A percentile compares a stretch with the other conserved stretches of the same genome.
These are phyloP conservation scores for Ecdyonurus torrentis DNA, from an alignment of 2,888 invertebrate genomes.

Conservation along the genomic window DNA sequence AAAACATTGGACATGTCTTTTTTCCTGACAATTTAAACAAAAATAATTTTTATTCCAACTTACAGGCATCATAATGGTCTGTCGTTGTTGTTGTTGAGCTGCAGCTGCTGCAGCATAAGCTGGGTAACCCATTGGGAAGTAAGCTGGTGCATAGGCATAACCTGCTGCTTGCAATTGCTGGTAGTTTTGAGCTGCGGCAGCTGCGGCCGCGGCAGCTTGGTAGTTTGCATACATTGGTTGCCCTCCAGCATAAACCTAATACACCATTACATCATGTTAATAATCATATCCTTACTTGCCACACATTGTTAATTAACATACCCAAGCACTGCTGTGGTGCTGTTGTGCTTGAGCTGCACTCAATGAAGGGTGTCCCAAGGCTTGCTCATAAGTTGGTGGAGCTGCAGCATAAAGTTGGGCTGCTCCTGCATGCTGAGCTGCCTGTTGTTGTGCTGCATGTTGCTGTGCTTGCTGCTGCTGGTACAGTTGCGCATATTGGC, in stretches of 20 bases:
- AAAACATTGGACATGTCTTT: too few species aligned
- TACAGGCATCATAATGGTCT: slow-evolving; percentile 65
- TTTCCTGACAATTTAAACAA: too few species aligned
- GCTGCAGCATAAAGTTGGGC: slow-evolving; percentile 41
- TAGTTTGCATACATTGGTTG: slow-evolving; percentile 24
- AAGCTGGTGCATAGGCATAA: slow-evolving; percentile 11
- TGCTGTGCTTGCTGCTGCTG: neutral
- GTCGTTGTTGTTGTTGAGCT: slow-evolving; percentile 18
- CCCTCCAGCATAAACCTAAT: neutral
- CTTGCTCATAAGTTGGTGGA: slow-evolving; percentile 51
- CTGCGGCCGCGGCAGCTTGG: slow-evolving; percentile 41
- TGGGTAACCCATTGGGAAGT: slow-evolving; percentile 31
- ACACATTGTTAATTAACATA: too few species aligned
- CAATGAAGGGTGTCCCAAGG: slow-evolving; percentile 41
- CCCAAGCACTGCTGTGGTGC: neutral
- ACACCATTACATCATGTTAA: neutral
- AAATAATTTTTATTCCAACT: too few species aligned
- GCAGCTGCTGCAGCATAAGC: slow-evolving; percentile 7
- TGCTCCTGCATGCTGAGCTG: slow-evolving; percentile 17
- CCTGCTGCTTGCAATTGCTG: slow-evolving; percentile 1
- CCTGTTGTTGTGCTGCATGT: neutral
- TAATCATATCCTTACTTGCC: too few species aligned
- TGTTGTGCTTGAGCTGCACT: slow-evolving; percentile 23
- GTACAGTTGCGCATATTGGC: neutral
- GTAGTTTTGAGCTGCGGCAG: slow-evolving; percentile 12